Percentiles rank a stretch among this genome's conserved stretches.
Evolutionary conservation across 2,888 invertebrate genomes (phyloP).

Genomic region (Lepidonotus clava): DNA sequence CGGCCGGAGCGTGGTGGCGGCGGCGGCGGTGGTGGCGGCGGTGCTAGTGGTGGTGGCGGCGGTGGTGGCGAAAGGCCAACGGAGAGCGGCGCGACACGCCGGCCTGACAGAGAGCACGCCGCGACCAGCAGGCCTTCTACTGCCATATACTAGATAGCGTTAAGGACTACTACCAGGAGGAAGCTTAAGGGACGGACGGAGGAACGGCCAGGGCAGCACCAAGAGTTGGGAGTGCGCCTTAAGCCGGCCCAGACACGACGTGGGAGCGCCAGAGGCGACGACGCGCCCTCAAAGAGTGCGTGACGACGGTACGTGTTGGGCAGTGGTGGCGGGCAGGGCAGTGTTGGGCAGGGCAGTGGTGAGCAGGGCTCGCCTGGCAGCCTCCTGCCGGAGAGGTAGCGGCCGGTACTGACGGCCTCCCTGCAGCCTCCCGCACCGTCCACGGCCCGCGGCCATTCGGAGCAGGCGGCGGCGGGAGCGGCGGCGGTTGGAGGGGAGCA

Average conservation of each 20-base stretch:
- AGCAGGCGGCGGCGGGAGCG: neutral
- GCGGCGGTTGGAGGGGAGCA: neutral
- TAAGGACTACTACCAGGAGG: neutral
- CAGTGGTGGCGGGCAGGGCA: too few relatives aligned
- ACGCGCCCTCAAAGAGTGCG: too few relatives aligned
- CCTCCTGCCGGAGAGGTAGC: too few relatives aligned
- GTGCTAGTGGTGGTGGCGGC: neutral
- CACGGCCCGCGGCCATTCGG: neutral
- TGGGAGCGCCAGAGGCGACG: neutral
- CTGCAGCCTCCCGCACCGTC: neutral
- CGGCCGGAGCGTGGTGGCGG: slow-evolving; percentile 6
- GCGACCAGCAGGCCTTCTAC: neutral
- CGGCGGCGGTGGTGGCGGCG: neutral
- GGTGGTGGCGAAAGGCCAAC: neutral
- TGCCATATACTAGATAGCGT: neutral
- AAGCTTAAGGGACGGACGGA: too few relatives aligned
- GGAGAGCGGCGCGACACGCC: neutral
- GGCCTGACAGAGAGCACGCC: neutral
- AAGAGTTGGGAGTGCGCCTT: too few relatives aligned
- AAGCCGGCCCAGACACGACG: neutral
- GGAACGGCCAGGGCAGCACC: too few relatives aligned
- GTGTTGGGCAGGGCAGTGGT: too few relatives aligned
- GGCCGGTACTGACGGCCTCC: too few relatives aligned
- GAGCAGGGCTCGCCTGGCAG: too few relatives aligned
- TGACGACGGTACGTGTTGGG: too few relatives aligned